Percentiles rank a stretch among this genome's conserved stretches.
These are phyloP conservation scores for Glaucomys volans DNA, from an alignment of 2,113 vertebrate species.

Conservation along the genomic window DNA sequence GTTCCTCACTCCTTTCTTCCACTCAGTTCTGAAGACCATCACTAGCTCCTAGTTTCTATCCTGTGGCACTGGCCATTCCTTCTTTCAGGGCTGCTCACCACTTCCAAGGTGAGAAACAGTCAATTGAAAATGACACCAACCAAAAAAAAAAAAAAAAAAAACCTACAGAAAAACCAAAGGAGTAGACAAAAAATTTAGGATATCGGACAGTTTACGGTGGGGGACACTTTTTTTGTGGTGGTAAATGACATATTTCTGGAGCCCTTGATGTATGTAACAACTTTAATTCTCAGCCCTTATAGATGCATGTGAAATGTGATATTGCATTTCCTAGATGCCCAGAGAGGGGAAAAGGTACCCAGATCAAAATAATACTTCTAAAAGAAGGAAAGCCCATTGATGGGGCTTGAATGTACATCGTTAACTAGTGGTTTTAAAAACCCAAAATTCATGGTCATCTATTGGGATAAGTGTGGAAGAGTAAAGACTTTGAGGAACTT, in stretches of 20 bases:
- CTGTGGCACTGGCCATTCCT: background rate
- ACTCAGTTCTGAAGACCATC: background rate
- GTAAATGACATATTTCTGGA: background rate
- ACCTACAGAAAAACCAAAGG: background rate
- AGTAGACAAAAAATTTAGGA: background rate
- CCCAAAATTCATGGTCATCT: background rate
- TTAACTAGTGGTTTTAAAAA: background rate
- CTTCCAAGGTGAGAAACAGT: background rate
- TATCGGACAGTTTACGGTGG: background rate
- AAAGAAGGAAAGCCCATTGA: background rate
- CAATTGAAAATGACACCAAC: background rate
- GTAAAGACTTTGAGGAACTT: background rate
- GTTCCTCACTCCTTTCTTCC: background rate
- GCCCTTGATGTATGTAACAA: background rate
- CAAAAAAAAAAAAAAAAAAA: background rate
- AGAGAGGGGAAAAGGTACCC: background rate
- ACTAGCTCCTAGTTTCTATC: background rate
- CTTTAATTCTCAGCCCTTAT: background rate
- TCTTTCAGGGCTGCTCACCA: background rate
- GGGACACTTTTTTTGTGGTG: background rate
- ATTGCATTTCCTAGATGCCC: background rate
- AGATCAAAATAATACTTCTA: background rate
- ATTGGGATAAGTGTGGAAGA: background rate
- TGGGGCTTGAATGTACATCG: background rate
- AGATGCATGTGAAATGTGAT: background rate